Evolutionary conservation across 2,797 vertebrate genomes (phyloP).

Genomic region (Taeniopygia guttata): DNA sequence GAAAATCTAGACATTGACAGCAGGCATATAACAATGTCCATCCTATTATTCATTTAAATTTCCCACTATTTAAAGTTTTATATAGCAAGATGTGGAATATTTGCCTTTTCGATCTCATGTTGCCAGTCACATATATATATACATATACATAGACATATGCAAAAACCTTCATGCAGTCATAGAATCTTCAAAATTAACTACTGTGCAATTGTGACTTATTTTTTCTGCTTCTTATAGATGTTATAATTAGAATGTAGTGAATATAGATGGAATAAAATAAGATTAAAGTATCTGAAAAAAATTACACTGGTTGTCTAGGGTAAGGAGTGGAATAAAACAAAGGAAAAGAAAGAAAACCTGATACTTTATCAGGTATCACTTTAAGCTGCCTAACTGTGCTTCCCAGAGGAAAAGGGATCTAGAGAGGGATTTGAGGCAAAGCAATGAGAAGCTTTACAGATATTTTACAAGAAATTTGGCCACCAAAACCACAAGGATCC

Average conservation of each 20-base stretch:
- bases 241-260: neutral
- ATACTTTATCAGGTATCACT: neutral
- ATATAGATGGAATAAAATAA: neutral
- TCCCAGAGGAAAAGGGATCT: neutral
- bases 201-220: neutral
- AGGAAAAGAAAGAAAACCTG: neutral
- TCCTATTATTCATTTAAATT: neutral
- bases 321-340: neutral
- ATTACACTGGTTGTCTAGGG: neutral
- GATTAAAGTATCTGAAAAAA: neutral
- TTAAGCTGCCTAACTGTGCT: neutral
- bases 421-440: neutral
- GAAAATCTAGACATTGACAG: neutral
- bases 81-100: neutral
- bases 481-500: neutral
- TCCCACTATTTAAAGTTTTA: neutral
- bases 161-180: neutral
- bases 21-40: neutral
- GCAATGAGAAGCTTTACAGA: neutral
- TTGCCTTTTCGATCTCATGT: neutral
- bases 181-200: neutral
- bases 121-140: neutral
- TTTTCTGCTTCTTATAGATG: neutral
- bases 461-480: neutral
- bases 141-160: too few relatives aligned